Conservation (phyloP, 1,140 invertebrate genomes). For the Bombus breviceps region DNA sequence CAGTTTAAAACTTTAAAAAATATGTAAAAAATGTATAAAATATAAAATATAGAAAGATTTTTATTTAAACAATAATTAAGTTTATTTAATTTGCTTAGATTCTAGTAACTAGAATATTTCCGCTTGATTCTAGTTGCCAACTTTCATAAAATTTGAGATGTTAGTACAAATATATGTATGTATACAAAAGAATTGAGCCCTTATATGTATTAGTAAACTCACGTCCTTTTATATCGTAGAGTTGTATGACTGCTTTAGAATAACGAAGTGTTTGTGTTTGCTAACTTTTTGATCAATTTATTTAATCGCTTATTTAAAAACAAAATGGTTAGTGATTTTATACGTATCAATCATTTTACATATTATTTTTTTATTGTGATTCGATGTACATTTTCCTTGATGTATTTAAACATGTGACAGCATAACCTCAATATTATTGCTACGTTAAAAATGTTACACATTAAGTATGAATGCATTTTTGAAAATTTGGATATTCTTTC, state of each 20-base stretch:
- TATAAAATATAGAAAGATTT: not conserved
- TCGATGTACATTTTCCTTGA: not conserved
- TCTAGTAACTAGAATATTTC: not conserved
- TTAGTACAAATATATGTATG: not conserved
- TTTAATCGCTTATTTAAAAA: not conserved
- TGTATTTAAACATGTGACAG: slow-evolving; percentile 74
- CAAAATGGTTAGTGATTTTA: slow-evolving; percentile 50
- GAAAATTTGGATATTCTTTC: not conserved
- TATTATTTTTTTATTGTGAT: not conserved
- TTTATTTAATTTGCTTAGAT: not conserved
- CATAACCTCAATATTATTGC: slow-evolving; percentile 58
- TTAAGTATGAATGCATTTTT: not conserved
- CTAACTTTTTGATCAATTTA: not conserved
- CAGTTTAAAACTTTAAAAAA: not conserved
- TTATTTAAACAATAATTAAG: not conserved
- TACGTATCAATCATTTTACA: not conserved
- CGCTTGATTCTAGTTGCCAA: not conserved
- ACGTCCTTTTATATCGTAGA: not conserved
- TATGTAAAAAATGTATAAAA: not conserved
- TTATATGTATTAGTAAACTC: not conserved
- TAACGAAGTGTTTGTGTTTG: not conserved
- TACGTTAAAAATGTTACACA: not conserved
- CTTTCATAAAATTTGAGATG: not conserved
- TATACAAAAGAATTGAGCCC: not conserved
- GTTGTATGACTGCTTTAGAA: not conserved